Evolutionary conservation across 2,797 vertebrate genomes (phyloP), one percentile per base, ranked within the genome.

Genomic region (Corythornis leucogaster): DNA sequence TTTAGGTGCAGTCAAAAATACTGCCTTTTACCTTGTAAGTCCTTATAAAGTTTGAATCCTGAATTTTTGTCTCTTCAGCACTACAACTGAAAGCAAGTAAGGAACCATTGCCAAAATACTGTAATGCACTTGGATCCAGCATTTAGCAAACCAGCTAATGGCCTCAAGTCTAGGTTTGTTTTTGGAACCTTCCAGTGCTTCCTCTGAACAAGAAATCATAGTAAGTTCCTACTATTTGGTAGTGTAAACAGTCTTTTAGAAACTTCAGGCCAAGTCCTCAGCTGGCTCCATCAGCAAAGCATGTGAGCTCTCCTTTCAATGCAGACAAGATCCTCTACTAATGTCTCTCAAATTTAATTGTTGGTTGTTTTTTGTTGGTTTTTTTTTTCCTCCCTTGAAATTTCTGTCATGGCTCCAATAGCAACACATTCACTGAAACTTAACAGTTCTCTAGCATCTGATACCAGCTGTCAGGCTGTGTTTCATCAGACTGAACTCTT

Each of bases 401-500:
- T 90, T 81, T 90, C 88, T 95, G 91, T 91, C 92, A 91, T 83
- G 53, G 62, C 80, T 95, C 89, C 94, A 96, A 76, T 33, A 95
- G 76, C 82, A 87, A 70, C 80, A 88, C 38, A 2, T 85, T 73
- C 62, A 58, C n/a, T 87, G 70, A 89, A 92, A 95, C 89, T 90
- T 87, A 24, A 24, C 31, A 93, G 25, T 87, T 91, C 87, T 93
- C 88, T 87, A 87, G 80, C 88, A 88, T 88, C 90, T 84, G 92
- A 86, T 93, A 92, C 93, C 96, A 96, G 96, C 94, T 96, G 92
- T 93, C 96, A 79, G 74, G 82, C 94, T 95, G 64, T 18, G 85
- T 92, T 90, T 90, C 92, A 76, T 96, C 93, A 90, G 85, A 88
- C 48, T 87, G 85, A 94, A 91, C 91, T 94, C 87, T 95, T 85